A percentile compares a stretch with the other conserved stretches of the same genome.
Evolutionary conservation across 1,140 invertebrate species (phyloP).

Genomic region (Drosophila navojoa): DNA sequence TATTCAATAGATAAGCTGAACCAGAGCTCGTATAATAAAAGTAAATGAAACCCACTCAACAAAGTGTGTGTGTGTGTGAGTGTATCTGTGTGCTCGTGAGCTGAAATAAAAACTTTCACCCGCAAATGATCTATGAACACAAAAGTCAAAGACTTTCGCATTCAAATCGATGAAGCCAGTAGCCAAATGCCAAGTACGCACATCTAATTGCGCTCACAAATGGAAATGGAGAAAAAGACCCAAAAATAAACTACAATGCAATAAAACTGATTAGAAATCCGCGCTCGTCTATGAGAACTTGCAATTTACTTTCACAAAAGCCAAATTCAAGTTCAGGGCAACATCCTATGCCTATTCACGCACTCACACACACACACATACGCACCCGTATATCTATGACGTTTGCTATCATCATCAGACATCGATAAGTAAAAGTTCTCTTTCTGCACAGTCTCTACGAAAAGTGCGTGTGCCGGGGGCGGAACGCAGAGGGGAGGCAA

Average conservation of each 20-base stretch:
- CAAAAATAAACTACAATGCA: constrained; percentile 2
- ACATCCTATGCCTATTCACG: constrained; percentile 5
- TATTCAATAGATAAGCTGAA: constrained; percentile 77
- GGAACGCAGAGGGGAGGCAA: not conserved
- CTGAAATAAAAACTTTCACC: constrained; percentile 69
- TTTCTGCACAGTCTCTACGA: constrained; percentile 5
- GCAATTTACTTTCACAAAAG: constrained; percentile 60
- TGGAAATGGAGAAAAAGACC: constrained; percentile 20
- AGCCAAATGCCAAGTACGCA: constrained; percentile 49
- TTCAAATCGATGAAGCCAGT: constrained; percentile 44
- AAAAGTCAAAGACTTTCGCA: constrained; percentile 64
- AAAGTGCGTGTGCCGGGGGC: constrained; percentile 13
- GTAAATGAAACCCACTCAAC: constrained; percentile 69
- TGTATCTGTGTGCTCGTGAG: constrained; percentile 17
- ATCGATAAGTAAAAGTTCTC: constrained; percentile 37
- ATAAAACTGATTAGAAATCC: constrained; percentile 70
- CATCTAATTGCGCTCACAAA: constrained; percentile 71
- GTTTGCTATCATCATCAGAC: constrained; percentile 28
- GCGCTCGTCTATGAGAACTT: constrained; percentile 51
- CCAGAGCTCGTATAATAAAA: constrained; percentile 63
- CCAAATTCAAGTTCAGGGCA: constrained; percentile 72
- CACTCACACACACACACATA: too few species aligned
- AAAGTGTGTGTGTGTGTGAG: constrained; percentile 1
- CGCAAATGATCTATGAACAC: constrained; percentile 69
- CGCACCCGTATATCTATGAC: constrained; percentile 7